Base-by-base conservation (phyloP, 2,888 invertebrate genomes). In the Apotomis betuletana region DNA sequence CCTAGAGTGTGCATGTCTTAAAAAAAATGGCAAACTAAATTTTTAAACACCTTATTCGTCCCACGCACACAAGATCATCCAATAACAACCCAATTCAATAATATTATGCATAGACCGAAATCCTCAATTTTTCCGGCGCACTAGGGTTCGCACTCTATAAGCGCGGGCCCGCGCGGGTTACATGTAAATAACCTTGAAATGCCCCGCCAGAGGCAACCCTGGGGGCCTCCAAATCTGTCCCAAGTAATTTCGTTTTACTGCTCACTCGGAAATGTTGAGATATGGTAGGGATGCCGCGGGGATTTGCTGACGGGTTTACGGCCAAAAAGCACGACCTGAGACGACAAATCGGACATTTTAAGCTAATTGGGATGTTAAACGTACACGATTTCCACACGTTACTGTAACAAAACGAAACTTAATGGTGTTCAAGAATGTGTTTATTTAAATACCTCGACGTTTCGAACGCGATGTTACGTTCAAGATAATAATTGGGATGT, bases 211-310 rank as follows among this genome's bases (percentile, higher is more conserved):
- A 62, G 69, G 36, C 62, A 69, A 44, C 61, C 67, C 67, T 67
- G 51, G 57, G 70, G 67, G 67, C 12, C 71, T 62, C 67, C 67
- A 67, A 71, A 71, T 62, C 62, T 71, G 71, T 67, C 71, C 67
- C 71, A 46, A 55, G 67, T 71, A 67, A 71, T 71, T 71, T 67
- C 62, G 62, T 71, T 71, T 71, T 67, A 67, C 67, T 62, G 62
- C 71, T 62, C 64, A 13, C 59, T 57, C 49, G 55, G 57, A 51
- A 60, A 59, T 60, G 55, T 49, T 60, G 62, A 64, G 55, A 69
- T 67, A 65, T 49, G 52, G 52, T 13, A 54, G 38, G 51, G 36
- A 38, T 38, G 13, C 44, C 46, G 12, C 5, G 1, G 57, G 57
- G 57, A 58, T 38, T 58, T 38, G 51, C 6, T 10, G 44, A 44